Conservation (phyloP, 2,113 vertebrate genomes). For the Mola mola region DNA sequence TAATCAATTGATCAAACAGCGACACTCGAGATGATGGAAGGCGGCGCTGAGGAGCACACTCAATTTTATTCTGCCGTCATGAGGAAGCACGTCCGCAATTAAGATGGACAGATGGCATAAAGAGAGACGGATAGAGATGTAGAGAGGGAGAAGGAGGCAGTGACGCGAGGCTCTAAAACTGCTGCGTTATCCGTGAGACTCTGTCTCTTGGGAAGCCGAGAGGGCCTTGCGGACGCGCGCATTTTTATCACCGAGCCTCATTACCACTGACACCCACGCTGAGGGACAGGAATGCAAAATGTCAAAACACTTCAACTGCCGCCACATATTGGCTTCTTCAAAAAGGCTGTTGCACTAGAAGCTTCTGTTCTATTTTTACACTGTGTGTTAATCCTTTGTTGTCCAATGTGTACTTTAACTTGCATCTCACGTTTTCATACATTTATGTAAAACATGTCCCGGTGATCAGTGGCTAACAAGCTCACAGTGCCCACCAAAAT, state of each 20-base stretch:
- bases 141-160: conserved; percentile 30
- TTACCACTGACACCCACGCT: conserved; percentile 63
- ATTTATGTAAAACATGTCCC: conserved; percentile 14
- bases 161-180: conserved; percentile 51
- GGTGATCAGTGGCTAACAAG: conserved; percentile 21
- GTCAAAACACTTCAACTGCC: conserved; percentile 60
- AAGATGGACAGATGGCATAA: conserved; percentile 73
- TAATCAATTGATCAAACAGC: conserved; percentile 73
- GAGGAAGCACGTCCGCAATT: conserved; percentile 64
- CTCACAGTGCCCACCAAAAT: not conserved
- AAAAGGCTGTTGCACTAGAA: conserved; percentile 1
- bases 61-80: conserved; percentile 55
- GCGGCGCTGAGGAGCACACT: conserved; percentile 61
- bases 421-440: conserved; percentile 1
- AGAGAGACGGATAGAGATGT: conserved; percentile 43
- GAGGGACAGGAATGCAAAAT: conserved; percentile 65
- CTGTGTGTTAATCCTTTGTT: conserved; percentile 15
- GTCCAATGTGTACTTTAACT: not conserved
- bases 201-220: conserved; percentile 51
- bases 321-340: conserved; percentile 45
- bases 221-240: conserved; percentile 28
- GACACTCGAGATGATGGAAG: conserved; percentile 64
- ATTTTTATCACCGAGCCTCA: conserved; percentile 71
- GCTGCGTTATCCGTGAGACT: conserved; percentile 33
- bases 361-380: conserved; percentile 58